Conservation (phyloP, 2,888 invertebrate species). For the Tiliacea citrago region DNA sequence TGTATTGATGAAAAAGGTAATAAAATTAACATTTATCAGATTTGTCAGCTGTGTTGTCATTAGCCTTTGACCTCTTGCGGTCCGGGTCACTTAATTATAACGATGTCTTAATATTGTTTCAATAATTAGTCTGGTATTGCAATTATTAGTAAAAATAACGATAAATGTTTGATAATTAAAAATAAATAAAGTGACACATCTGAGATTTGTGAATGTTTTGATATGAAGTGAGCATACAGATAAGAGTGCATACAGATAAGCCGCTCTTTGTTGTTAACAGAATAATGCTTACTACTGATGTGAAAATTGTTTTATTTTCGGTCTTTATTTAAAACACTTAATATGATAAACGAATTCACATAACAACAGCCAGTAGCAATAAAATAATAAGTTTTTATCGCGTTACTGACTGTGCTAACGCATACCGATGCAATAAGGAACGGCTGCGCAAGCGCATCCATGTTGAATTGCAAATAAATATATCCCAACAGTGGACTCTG, state of each 20-base stretch:
- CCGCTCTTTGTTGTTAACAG: constrained; percentile 37
- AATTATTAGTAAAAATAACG: constrained; percentile 42
- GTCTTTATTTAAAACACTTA: constrained; percentile 10
- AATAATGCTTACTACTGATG: constrained; percentile 29
- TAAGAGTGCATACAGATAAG: background rate
- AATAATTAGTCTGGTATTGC: constrained; percentile 46
- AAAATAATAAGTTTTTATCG: constrained; percentile 44
- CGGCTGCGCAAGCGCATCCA: constrained; percentile 18
- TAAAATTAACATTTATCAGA: constrained; percentile 39
- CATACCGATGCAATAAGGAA: constrained; percentile 51
- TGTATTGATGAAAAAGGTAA: constrained; percentile 87
- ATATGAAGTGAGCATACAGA: constrained; percentile 29
- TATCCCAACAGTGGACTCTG: constrained; percentile 39
- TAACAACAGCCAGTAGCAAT: constrained; percentile 44
- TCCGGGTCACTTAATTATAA: constrained; percentile 48
- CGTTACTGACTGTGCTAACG: constrained; percentile 40
- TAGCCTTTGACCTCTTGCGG: constrained; percentile 54
- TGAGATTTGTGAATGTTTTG: constrained; percentile 49
- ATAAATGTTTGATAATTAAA: constrained; percentile 46
- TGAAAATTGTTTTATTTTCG: constrained; percentile 14
- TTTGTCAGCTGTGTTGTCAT: constrained; percentile 49
- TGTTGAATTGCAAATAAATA: constrained; percentile 36
- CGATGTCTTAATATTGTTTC: constrained; percentile 39
- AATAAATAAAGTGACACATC: constrained; percentile 52
- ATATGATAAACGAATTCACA: constrained; percentile 24